Conservation (phyloP, 2,888 invertebrate species). For the Liopterus haemorrhoidalis region DNA sequence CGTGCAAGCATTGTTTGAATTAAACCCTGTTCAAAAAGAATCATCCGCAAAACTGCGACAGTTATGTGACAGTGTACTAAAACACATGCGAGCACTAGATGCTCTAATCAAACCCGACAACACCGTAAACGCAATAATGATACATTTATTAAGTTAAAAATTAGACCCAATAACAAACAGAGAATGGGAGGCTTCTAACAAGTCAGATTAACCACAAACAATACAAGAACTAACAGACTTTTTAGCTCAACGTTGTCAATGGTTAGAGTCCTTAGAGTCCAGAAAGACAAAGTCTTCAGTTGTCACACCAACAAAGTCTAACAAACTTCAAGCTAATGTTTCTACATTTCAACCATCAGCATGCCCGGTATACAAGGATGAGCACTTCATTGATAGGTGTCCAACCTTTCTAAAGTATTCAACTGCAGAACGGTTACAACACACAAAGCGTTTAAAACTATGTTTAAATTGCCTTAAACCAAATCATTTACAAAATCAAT, state of each 20-base stretch:
- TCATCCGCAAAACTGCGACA: background rate
- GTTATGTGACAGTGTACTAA: background rate
- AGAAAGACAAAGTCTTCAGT: too few species aligned
- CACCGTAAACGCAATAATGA: background rate
- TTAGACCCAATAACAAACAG: background rate
- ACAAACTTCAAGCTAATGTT: too few species aligned
- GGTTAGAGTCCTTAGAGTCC: conserved; percentile 1
- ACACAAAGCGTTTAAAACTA: too few species aligned
- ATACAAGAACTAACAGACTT: conserved; percentile 4
- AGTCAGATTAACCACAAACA: conserved; percentile 7
- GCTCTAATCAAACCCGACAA: background rate
- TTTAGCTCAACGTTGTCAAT: conserved; percentile 8
- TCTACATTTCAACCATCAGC: too few species aligned
- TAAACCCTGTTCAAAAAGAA: background rate
- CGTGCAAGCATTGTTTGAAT: conserved; percentile 1
- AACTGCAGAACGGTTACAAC: too few species aligned
- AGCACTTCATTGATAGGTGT: too few species aligned
- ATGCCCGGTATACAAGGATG: too few species aligned
- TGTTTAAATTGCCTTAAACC: too few species aligned
- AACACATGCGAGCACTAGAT: conserved; percentile 2
- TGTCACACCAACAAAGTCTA: too few species aligned
- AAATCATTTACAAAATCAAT: too few species aligned
- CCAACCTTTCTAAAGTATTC: too few species aligned
- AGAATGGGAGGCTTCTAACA: conserved; percentile 1
- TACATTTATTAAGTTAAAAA: background rate